Percentiles rank a stretch among this genome's conserved stretches.
phyloP scores from a whole-genome alignment of 2,888 invertebrate species.

The Clivina fossor region DNA sequence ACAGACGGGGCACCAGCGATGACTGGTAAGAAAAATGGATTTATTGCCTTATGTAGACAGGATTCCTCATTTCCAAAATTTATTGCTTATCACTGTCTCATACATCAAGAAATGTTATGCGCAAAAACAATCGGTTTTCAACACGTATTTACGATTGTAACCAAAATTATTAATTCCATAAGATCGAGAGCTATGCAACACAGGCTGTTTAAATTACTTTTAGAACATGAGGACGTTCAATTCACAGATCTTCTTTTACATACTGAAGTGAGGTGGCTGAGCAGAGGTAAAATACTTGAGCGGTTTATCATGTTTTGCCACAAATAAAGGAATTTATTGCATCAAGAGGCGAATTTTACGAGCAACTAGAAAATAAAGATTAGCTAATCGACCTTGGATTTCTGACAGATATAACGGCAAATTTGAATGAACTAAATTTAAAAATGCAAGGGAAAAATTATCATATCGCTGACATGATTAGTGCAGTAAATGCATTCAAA shows the following conservation, averaged over 20 bases:
- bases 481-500: background rate
- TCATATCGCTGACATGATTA: slow-evolving; percentile 28
- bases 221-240: slow-evolving; percentile 38
- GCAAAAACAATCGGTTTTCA: slow-evolving; percentile 29
- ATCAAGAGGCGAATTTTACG: slow-evolving; percentile 34
- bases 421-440: slow-evolving; percentile 36
- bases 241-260: slow-evolving; percentile 21
- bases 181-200: slow-evolving; percentile 35
- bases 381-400: slow-evolving; percentile 38
- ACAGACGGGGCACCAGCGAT: slow-evolving; percentile 39
- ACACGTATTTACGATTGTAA: slow-evolving; percentile 22
- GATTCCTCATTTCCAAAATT: slow-evolving; percentile 35
- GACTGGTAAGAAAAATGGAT: slow-evolving; percentile 35
- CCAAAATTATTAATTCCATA: slow-evolving; percentile 36
- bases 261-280: slow-evolving; percentile 37
- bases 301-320: slow-evolving; percentile 35
- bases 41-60: slow-evolving; percentile 36
- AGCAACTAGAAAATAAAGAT: slow-evolving; percentile 34
- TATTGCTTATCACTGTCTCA: slow-evolving; percentile 36
- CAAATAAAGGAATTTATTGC: slow-evolving; percentile 35
- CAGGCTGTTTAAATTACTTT: slow-evolving; percentile 33
- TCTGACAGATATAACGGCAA: slow-evolving; percentile 38
- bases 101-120: slow-evolving; percentile 35
- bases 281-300: slow-evolving; percentile 35
- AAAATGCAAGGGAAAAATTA: slow-evolving; percentile 36